Evolutionary conservation across 35 echinoderm and acorn worm genomes (phyloP), one percentile per base, ranked within the genome.

Genomic region (Hemicentrotus pulcherrimus): DNA sequence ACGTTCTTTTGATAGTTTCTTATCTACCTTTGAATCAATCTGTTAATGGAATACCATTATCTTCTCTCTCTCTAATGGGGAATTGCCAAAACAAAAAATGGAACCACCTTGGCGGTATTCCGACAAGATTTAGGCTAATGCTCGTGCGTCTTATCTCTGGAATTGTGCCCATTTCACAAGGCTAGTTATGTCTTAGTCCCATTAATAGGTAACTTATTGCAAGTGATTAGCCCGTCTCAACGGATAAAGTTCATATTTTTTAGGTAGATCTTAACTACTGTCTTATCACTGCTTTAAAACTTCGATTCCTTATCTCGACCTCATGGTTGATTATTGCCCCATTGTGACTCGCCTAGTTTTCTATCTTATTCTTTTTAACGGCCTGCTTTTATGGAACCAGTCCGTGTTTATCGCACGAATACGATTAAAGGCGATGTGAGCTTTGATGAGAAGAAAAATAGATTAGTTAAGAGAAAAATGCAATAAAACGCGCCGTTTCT

Each of bases 171-270:
- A 90, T 41, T 41, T 90, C 32, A 41, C 46, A 33, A 41, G 46
- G 88, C 88, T 90, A 90, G 46, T 33, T 35, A 33, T 47, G 88
- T 30, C 31, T 90, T 33, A 33, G n/a, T 93, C 30, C 48, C n/a
- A 93, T 22, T 58, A 93, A 93, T 93, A 50, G 48, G 91, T 93
- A 58, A 93, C 48, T 58, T 93, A 93, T 93, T 93, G 46, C 47
- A 31, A 8, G 46, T 58, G 91, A 93, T 93, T 93, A 93, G 91
- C 91, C 45, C 48, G 46, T 31, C 91, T 93, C 45, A 58, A 50
- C 91, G 45, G 91, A 93, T 93, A 93, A 93, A 93, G 91, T 93
- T 93, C 91, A 93, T 93, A 47, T 93, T 58, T 93, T 93, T 18
- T 22, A 78, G 65, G 65, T 31, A 93, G n/a, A 47, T 58, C 91